Percentiles rank a stretch among this genome's conserved stretches.
Conservation (phyloP, 23 tunicate genomes). For the Aplidium turbinatum region DNA sequence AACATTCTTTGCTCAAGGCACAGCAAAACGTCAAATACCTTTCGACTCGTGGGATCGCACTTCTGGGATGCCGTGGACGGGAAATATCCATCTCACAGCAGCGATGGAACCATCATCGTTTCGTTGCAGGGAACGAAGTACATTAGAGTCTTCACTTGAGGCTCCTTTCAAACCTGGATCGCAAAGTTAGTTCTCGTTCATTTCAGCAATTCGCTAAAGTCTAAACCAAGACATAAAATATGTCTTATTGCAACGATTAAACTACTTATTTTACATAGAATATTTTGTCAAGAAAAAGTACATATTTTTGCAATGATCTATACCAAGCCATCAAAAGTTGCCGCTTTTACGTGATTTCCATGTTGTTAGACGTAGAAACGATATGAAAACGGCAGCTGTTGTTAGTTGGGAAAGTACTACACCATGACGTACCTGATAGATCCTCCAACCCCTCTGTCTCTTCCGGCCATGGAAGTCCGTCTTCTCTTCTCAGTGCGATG, state of each 20-base stretch:
- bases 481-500: slow-evolving; percentile 69
- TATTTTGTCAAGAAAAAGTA: no score
- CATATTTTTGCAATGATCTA: no score
- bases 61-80: slow-evolving; percentile 91
- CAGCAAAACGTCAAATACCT: slow-evolving; percentile 22
- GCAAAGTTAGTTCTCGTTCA: background rate
- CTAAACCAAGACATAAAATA: no score
- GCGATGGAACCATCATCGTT: slow-evolving; percentile 47
- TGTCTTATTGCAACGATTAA: no score
- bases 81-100: slow-evolving; percentile 79
- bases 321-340: no score
- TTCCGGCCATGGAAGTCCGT: slow-evolving; percentile 74
- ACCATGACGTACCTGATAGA: slow-evolving; percentile 45
- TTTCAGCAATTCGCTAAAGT: background rate
- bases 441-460: slow-evolving; percentile 64
- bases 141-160: slow-evolving; percentile 13
- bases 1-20: no score
- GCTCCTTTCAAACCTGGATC: slow-evolving; percentile 31
- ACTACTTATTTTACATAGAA: no score
- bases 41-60: slow-evolving; percentile 54
- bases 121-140: slow-evolving; percentile 47
- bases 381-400: no score
- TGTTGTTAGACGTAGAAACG: no score
- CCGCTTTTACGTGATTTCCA: no score
- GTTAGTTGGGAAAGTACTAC: no score